Base-by-base conservation (phyloP, 64 coral and sea anemone species). In the Cladopsammia gracilis region DNA sequence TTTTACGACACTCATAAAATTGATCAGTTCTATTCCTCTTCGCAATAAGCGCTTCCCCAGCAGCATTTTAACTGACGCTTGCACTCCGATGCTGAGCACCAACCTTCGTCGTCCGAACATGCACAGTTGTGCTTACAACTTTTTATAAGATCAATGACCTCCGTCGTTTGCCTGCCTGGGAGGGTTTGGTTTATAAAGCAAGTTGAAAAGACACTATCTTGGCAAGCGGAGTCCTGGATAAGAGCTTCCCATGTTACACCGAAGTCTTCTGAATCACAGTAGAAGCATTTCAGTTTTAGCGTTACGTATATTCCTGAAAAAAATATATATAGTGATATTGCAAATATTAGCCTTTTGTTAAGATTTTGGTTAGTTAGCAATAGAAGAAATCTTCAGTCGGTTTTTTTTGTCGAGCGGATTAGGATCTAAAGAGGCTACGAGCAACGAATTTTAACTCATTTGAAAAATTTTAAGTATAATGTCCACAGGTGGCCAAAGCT, bases 281-380 rank as follows among this genome's bases (percentile, higher is more conserved):
- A 97, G 34, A 87, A 97, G n/a, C 95, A 97, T 75, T 80, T 93
- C 20, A 97, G 68, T 62, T 97, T 97, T 42, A 97, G 60, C 1
- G 95, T 97, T 14, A 97, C 25, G 46, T 97, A 97, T 18, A 93
- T 25, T 34, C 86, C 95, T 96, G 10, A 23, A 57, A 90, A 74
- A 25, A 75, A 18, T 24, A 19, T 0, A 18, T 24, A 19, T 0
- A 20, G 13, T 34, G 34, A 34, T 34, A 34, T 34, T 34, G 34
- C 34, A 34, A 34, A 34, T 34, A 34, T 34, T 34, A 34, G 34
- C 34, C 34, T 34, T 34, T 34, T 34, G 34, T 34, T 34, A 34
- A 34, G 34, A 34, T 34, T 34, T 34, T 34, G 34, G 34, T 34
- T 34, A 34, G 2, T 34, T 34, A 34, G 34, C 34, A 34, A 34